Base-by-base conservation (phyloP, 2,113 vertebrate species). In the Erinaceus europaeus region DNA sequence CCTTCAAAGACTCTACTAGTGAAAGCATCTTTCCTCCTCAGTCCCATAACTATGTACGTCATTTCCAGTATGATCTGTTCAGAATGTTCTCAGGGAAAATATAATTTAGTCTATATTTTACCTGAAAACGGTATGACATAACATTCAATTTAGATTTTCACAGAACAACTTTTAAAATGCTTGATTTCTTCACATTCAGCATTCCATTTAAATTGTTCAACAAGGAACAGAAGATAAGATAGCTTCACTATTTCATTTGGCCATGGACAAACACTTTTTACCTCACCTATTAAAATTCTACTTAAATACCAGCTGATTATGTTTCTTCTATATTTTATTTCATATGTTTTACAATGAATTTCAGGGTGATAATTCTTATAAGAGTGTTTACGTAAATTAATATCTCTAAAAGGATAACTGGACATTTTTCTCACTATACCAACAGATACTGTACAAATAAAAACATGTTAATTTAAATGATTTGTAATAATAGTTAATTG, bases 211-310 rank as follows among this genome's bases (percentile, higher is more conserved):
- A 86, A 46, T 79, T 20, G 46, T 59, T 86, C 46, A 79, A 80
- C 42, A 46, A 5, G 64, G 29, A 77, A 21, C 73, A 90, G 86
- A 80, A 83, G 90, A 88, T 32, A 44, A 71, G 92, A 89, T 18
- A 84, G 42, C 64, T 80, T 82, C 4, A 64, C 21, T 90, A 38
- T 85, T 61, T 92, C 40, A 64, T 65, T 84, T 87, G 50, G 32
- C 38, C 36, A 80, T 12, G 21, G 6, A 17, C 8, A 29, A 18
- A 75, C 4, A 2, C 14, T 80, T 59, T 18, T 13, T 21, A 48
- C 10, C 4, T 15, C 36, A 15, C n/a, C n/a, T 15, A 62, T 80
- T 92, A 76, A 84, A 81, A 75, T 84, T 74, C 52, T 81, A 53
- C 65, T 86, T 89, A 84, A 93, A 81, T 84, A 83, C 17, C 67